Evolutionary conservation across 2,888 invertebrate species (phyloP).

Genomic region (Rhaphigaster nebulosa): DNA sequence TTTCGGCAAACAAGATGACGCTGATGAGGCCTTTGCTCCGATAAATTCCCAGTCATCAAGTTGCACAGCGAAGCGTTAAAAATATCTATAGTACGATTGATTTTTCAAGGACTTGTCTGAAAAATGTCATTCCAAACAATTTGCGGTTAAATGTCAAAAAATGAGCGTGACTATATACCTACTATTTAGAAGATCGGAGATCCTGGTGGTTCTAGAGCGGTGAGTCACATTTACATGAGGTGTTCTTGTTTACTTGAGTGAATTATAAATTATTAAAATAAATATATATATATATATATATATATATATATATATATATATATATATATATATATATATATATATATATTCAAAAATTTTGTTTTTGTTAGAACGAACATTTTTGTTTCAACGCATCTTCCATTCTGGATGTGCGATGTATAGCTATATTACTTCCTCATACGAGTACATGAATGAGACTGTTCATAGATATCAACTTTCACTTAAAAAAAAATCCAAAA

Average conservation of each 20-base stretch:
- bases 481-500: too few species aligned
- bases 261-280: not conserved
- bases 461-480: too few species aligned
- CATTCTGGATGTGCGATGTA: too few species aligned
- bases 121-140: conserved; percentile 2
- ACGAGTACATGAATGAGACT: too few species aligned
- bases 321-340: too few species aligned
- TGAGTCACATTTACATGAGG: not conserved
- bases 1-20: not conserved
- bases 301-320: too few species aligned
- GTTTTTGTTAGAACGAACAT: too few species aligned
- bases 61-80: conserved; percentile 13
- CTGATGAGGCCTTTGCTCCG: not conserved
- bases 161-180: not conserved
- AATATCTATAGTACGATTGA: not conserved
- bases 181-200: not conserved
- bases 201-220: not conserved
- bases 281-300: too few species aligned
- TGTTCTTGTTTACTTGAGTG: not conserved
- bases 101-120: not conserved
- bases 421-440: too few species aligned
- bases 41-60: not conserved
- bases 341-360: too few species aligned
- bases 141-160: not conserved
- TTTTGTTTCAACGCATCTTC: too few species aligned